phyloP scores from a whole-genome alignment of 2,888 invertebrate species.

The Ichneumon xanthorius region DNA sequence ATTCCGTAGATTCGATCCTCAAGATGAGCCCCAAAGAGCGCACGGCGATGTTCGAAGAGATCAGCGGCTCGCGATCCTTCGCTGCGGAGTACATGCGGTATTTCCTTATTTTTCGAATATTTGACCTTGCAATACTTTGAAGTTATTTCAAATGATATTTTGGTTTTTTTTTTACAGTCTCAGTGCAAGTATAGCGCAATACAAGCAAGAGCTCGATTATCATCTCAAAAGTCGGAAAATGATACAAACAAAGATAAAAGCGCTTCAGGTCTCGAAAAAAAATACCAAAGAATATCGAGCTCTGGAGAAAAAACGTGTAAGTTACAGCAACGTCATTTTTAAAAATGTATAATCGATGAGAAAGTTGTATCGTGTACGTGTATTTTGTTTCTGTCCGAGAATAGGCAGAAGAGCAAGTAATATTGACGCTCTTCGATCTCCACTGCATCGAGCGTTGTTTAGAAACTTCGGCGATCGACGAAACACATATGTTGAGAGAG shows the following conservation, averaged over 20 bases:
- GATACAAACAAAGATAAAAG: conserved; percentile 96
- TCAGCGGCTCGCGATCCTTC: conserved; percentile 96
- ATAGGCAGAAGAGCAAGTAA: conserved; percentile 88
- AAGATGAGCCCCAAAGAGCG: conserved; percentile 99
- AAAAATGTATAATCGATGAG: background rate
- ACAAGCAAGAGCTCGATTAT: conserved; percentile 97
- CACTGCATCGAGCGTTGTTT: conserved; percentile 96
- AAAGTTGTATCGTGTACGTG: background rate
- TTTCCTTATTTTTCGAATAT: background rate
- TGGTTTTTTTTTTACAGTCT: conserved; percentile 84
- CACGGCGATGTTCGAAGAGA: conserved; percentile 97
- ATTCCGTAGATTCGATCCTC: conserved; percentile 98
- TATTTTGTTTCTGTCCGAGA: conserved; percentile 88
- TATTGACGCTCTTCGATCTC: conserved; percentile 94
- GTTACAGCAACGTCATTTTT: conserved; percentile 67
- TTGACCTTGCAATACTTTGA: background rate
- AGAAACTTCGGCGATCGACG: conserved; percentile 86
- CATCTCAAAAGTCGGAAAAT: conserved; percentile 98
- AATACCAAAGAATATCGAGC: conserved; percentile 97
- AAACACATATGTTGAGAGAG: conserved; percentile 79
- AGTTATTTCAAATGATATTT: background rate
- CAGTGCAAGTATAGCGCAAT: conserved; percentile 95
- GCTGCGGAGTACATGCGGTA: conserved; percentile 95
- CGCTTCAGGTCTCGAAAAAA: conserved; percentile 96
- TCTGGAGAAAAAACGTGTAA: conserved; percentile 94